A percentile compares a stretch with the other conserved stretches of the same genome.
phyloP scores from a whole-genome alignment of 2,113 vertebrate species.

The Indri indri region DNA sequence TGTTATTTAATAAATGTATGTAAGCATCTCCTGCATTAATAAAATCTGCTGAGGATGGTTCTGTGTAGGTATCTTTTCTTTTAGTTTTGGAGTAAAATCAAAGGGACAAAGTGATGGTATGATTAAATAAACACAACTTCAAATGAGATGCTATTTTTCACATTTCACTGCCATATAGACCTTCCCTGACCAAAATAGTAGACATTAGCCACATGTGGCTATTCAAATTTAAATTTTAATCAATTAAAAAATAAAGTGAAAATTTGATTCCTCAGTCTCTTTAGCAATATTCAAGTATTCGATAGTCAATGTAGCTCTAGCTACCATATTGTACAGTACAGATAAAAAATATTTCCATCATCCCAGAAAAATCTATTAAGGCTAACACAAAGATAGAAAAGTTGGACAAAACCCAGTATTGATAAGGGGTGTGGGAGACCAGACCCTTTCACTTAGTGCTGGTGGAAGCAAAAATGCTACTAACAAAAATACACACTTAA shows the following conservation, averaged over 20 bases:
- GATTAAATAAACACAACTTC: background rate
- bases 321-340: background rate
- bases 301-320: background rate
- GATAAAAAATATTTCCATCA: background rate
- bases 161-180: background rate
- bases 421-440: rapidly evolving
- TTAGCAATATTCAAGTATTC: background rate
- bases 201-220: background rate
- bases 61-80: background rate
- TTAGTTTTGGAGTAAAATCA: background rate
- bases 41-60: background rate
- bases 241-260: background rate
- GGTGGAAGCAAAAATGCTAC: background rate
- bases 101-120: background rate
- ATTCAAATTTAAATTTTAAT: background rate
- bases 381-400: background rate
- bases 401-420: background rate
- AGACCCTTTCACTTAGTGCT: background rate
- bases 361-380: background rate
- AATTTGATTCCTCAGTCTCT: background rate
- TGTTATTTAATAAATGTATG: background rate
- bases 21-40: background rate
- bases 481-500: background rate
- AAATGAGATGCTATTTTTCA: background rate
- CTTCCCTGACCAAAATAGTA: background rate